These are phyloP conservation scores for Mimachlamys varia DNA, from an alignment of 2,888 invertebrate genomes.

Conservation along the genomic window DNA sequence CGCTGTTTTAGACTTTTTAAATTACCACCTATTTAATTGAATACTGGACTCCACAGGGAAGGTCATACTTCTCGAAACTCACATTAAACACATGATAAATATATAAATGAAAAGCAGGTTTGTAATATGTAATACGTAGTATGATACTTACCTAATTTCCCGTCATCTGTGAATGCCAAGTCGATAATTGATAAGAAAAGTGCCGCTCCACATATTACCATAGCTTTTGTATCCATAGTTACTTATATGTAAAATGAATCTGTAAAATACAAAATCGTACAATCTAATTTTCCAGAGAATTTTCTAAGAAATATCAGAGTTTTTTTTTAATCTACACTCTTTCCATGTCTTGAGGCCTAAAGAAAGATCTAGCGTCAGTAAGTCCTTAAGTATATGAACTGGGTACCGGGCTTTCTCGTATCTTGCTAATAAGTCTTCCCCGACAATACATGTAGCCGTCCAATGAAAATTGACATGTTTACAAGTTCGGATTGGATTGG, in stretches of 20 bases:
- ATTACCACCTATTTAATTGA: too few species aligned
- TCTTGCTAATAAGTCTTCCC: not conserved
- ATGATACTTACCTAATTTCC: constrained; percentile 1
- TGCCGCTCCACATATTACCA: not conserved
- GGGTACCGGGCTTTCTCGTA: not conserved
- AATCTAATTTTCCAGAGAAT: not conserved
- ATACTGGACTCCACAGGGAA: too few species aligned
- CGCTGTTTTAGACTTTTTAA: too few species aligned
- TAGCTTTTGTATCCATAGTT: constrained; percentile 14
- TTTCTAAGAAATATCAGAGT: not conserved
- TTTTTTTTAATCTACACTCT: not conserved
- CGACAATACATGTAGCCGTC: constrained; percentile 13
- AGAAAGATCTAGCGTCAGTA: not conserved
- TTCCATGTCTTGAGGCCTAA: constrained; percentile 9
- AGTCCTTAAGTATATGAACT: constrained; percentile 6
- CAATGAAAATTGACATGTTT: not conserved
- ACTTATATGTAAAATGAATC: not conserved
- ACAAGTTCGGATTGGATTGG: constrained; percentile 8
- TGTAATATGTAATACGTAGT: not conserved
- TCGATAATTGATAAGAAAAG: constrained; percentile 10
- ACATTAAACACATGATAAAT: too few species aligned
- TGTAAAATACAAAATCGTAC: not conserved
- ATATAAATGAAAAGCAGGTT: not conserved
- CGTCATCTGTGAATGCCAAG: constrained; percentile 5
- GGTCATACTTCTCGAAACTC: too few species aligned